Base-by-base conservation (phyloP, 2,113 vertebrate genomes). In the Pitta sordida region DNA sequence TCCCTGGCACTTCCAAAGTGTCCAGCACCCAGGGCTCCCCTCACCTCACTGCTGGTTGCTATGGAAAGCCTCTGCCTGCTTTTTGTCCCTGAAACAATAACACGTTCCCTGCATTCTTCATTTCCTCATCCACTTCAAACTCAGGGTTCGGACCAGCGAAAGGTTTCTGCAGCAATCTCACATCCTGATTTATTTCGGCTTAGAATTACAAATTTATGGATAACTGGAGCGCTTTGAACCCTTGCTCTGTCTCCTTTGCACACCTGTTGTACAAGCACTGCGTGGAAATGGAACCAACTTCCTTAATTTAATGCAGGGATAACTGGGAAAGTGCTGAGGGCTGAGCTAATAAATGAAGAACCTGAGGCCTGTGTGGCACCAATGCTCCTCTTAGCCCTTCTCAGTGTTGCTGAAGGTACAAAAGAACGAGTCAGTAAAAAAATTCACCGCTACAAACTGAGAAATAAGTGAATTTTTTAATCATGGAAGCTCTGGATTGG, bases 221-320 rank as follows among this genome's bases (percentile, higher is more conserved):
- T 63, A 48, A 94, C 56, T 64, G 53, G 48, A 60, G 64, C 49
- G 13, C 44, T 87, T 63, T 13, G 82, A 82, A 73, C 95, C 95
- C 37, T 51, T 13, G 46, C 68, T 77, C 80, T 93, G 71, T 76
- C 83, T 68, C 15, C 78, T 86, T 6, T 86, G 85, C 77, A 58
- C 71, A 90, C 70, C 88, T 93, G 81, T 41, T 48, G 73, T 29
- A 85, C 37, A 37, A 29, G 14, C 59, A 51, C 15, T 81, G 85
- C 95, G 71, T 55, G 92, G 24, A 80, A 95, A 95, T 8, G 68
- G 43, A 82, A 96, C 64, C 74, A 83, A 69, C 84, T 76, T 89
- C 92, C 83, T 91, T 74, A 85, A 94, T 90, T 91, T 88, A 85
- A 92, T 75, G 88, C 14, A 88, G 49, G 88, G 63, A 85, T 82